Conservation (phyloP, 92 coral and sea anemone species). For the Porites evermanni region DNA sequence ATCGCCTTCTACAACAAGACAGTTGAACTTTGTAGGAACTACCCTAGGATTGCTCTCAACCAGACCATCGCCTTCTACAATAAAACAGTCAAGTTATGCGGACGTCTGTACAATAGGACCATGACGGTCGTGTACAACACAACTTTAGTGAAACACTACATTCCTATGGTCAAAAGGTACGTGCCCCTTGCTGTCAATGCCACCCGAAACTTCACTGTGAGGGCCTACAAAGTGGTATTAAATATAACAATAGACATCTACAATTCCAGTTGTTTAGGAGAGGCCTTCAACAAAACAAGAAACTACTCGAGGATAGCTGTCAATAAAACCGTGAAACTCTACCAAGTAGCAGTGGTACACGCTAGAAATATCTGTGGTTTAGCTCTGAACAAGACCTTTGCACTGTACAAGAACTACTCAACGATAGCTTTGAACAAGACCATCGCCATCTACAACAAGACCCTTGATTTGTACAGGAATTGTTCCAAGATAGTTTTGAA, state of each 20-base stretch:
- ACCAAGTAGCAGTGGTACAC: conserved; percentile 47
- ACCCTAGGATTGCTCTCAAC: conserved; percentile 53
- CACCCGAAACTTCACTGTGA: conserved; percentile 59
- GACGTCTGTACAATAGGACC: conserved; percentile 51
- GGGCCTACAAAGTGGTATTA: conserved; percentile 51
- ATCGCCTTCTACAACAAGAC: conserved; percentile 59
- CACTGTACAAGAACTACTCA: conserved; percentile 39
- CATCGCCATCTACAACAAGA: conserved; percentile 55
- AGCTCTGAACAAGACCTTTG: conserved; percentile 53
- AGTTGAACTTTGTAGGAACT: conserved; percentile 46
- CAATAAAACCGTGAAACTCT: conserved; percentile 59
- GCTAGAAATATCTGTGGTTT: conserved; percentile 44
- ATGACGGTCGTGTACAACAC: conserved; percentile 39
- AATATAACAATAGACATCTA: conserved; percentile 71
- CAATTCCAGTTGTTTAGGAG: conserved; percentile 68
- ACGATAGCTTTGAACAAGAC: conserved; percentile 64
- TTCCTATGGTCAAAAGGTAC: conserved; percentile 61
- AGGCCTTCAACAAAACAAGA: conserved; percentile 59
- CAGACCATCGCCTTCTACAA: conserved; percentile 18
- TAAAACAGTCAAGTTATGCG: conserved; percentile 33
- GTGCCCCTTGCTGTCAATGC: conserved; percentile 52
- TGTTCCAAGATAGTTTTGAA: conserved; percentile 55
- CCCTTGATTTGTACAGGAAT: conserved; percentile 17
- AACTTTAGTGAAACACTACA: conserved; percentile 29
- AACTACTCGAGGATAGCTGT: conserved; percentile 65